Conservation (phyloP, 2,888 invertebrate genomes). For the Terebella lapidaria region DNA sequence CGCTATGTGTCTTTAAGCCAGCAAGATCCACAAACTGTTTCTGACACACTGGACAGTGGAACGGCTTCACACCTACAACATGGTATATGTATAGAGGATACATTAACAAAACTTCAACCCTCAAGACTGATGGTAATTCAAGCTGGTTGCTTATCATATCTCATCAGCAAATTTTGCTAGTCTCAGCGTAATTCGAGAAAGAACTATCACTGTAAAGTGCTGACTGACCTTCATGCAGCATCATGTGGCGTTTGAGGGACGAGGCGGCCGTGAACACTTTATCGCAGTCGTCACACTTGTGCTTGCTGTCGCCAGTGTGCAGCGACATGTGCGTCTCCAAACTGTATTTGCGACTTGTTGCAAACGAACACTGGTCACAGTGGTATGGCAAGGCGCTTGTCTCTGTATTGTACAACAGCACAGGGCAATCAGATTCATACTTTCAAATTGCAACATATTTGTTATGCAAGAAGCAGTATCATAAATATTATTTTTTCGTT, state of each 20-base stretch:
- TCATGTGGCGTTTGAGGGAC: constrained; percentile 17
- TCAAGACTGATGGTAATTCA: too few relatives aligned
- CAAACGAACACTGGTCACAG: constrained; percentile 9
- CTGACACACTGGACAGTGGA: constrained; percentile 16
- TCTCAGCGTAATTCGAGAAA: too few relatives aligned
- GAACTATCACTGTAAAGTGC: too few relatives aligned
- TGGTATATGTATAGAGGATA: neutral
- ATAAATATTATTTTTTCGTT: too few relatives aligned
- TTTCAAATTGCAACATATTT: neutral
- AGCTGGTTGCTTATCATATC: too few relatives aligned
- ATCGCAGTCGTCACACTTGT: constrained; percentile 15
- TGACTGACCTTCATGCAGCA: constrained; percentile 17
- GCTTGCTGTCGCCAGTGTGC: constrained; percentile 6
- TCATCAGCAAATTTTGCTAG: too few relatives aligned
- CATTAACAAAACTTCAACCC: too few relatives aligned
- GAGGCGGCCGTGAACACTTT: constrained; percentile 19
- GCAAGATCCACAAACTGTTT: constrained; percentile 15
- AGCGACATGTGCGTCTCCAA: constrained; percentile 7
- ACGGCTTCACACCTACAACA: constrained; percentile 12
- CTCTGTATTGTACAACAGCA: neutral
- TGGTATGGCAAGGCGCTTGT: constrained; percentile 5
- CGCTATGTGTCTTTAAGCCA: constrained; percentile 9
- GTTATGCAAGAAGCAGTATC: too few relatives aligned
- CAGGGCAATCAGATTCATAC: neutral
- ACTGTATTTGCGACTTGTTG: constrained; percentile 4